A percentile compares a stretch with the other conserved stretches of the same genome.
Evolutionary conservation across 2,113 vertebrate species (phyloP).

Genomic region (Neofelis nebulosa): DNA sequence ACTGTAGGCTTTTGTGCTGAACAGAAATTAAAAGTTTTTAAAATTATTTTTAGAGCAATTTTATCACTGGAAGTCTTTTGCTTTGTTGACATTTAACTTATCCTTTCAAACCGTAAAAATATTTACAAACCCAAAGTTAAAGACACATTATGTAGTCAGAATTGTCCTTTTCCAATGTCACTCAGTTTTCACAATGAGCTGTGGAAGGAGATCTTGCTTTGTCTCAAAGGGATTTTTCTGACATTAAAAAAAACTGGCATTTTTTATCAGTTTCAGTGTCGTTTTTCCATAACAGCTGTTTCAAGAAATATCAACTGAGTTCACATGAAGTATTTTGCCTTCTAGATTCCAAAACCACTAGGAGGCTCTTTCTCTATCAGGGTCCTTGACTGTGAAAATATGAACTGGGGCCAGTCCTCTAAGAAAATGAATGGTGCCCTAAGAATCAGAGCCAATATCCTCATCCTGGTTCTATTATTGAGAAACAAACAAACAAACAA

Average conservation of each 20-base stretch:
- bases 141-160: constrained; percentile 21
- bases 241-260: constrained; percentile 60
- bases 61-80: background rate
- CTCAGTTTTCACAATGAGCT: constrained; percentile 21
- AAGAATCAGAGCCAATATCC: background rate
- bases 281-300: constrained; percentile 76
- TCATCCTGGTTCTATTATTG: too few relatives aligned
- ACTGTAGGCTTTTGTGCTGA: background rate
- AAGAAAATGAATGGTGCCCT: constrained; percentile 30
- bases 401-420: constrained; percentile 7
- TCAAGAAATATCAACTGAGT: constrained; percentile 71
- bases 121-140: background rate
- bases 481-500: background rate
- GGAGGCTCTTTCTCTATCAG: constrained; percentile 43
- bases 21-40: background rate
- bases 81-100: background rate
- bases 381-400: constrained; percentile 58
- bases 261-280: constrained; percentile 63
- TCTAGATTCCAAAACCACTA: constrained; percentile 37
- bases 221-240: constrained; percentile 65
- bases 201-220: constrained; percentile 48
- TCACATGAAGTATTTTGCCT: constrained; percentile 71
- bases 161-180: constrained; percentile 28
- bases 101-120: background rate
- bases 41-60: background rate